A percentile compares a stretch with the other conserved stretches of the same genome.
These are phyloP conservation scores for Drosophila robusta DNA, from an alignment of 2,888 invertebrate species.

Conservation along the genomic window DNA sequence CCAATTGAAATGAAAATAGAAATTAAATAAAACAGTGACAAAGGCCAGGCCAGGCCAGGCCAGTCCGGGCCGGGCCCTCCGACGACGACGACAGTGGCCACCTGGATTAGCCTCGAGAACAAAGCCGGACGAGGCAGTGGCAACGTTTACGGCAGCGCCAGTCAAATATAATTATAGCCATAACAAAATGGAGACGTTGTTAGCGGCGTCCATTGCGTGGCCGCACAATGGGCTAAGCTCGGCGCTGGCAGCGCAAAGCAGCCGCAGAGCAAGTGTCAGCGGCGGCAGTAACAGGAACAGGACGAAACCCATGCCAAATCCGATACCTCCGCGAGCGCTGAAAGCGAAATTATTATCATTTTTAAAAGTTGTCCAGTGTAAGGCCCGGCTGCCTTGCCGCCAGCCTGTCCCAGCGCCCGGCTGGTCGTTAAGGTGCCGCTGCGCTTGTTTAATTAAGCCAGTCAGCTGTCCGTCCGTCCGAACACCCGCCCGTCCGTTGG, in stretches of 20 bases:
- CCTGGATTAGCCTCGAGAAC: slow-evolving; percentile 71
- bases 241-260: slow-evolving; percentile 25
- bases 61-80: slow-evolving; percentile 12
- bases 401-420: slow-evolving; percentile 3
- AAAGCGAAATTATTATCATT: slow-evolving; percentile 74
- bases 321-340: slow-evolving; percentile 26
- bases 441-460: slow-evolving; percentile 76
- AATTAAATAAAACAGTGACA: slow-evolving; percentile 69
- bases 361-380: slow-evolving; percentile 59
- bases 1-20: slow-evolving; percentile 68
- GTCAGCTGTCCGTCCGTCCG: slow-evolving; percentile 39
- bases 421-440: slow-evolving; percentile 70
- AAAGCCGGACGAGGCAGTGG: slow-evolving; percentile 22
- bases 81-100: slow-evolving; percentile 49
- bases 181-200: slow-evolving; percentile 74
- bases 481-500: neutral
- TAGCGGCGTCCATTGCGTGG: slow-evolving; percentile 19
- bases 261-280: slow-evolving; percentile 66
- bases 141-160: slow-evolving; percentile 56
- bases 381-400: slow-evolving; percentile 25
- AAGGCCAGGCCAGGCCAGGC: slow-evolving; percentile 27
- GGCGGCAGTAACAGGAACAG: neutral
- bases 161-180: slow-evolving; percentile 80
- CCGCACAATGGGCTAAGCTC: slow-evolving; percentile 50
- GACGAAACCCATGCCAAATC: slow-evolving; percentile 11